These are phyloP conservation scores for Caenorhabditis latens DNA, from an alignment of 1,140 invertebrate species.

Conservation along the genomic window DNA sequence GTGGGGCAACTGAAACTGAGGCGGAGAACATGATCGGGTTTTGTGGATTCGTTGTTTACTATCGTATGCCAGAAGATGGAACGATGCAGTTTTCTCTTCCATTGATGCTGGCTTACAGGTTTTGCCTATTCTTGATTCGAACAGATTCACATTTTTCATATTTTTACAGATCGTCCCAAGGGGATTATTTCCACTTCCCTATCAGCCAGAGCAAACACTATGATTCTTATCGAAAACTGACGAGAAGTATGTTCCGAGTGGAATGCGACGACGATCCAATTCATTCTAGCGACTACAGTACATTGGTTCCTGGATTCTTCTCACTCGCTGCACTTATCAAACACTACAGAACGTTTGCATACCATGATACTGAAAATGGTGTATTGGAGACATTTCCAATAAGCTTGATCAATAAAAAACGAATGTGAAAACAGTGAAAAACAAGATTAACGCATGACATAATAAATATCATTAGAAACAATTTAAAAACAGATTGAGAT, in stretches of 20 bases:
- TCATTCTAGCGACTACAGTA: neutral
- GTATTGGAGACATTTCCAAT: neutral
- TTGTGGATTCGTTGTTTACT: neutral
- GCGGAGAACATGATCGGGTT: neutral
- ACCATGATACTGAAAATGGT: neutral
- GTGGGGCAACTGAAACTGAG: neutral
- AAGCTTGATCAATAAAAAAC: neutral
- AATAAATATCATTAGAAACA: neutral
- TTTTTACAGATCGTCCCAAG: neutral
- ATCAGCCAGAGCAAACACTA: neutral
- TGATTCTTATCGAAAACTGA: neutral
- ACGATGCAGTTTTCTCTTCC: neutral
- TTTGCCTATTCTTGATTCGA: neutral
- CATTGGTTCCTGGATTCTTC: constrained; percentile 3
- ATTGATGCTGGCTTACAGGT: neutral
- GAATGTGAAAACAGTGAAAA: neutral
- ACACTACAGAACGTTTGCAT: neutral
- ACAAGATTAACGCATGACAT: neutral
- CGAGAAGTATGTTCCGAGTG: neutral
- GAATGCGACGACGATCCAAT: neutral
- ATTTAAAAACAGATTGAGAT: too few relatives aligned
- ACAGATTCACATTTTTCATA: too few relatives aligned
- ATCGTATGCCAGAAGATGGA: constrained; percentile 11
- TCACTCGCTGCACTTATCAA: neutral
- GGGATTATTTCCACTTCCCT: neutral